Evolutionary conservation across 1,140 invertebrate species (phyloP), one percentile per base, ranked within the genome.

Genomic region (Parasteatoda tepidariorum): DNA sequence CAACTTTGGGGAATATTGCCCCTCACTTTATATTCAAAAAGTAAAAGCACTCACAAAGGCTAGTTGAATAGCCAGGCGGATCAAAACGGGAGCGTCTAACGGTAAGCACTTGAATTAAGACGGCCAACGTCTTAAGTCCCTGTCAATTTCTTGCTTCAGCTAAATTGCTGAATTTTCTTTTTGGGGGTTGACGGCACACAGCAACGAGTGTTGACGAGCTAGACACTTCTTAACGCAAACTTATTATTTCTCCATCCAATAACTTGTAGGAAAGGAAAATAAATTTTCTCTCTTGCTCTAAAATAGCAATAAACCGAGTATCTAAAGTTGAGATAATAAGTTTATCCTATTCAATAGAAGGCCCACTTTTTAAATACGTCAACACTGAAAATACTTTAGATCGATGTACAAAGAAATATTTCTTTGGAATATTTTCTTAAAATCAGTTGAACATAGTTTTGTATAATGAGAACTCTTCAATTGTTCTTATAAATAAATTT

Each of bases 11-110:
- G 68, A 83, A 83, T 83, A 83, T 83, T 83, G 61, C 81, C 31
- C 55, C 70, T 70, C 67, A 83, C 81, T 83, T 83, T 83, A 83
- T 83, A 83, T 83, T 83, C 81, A 83, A 83, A 83, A 83, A 83
- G 34, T 66, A 74, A 66, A 74, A 71, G 67, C 78, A 70, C 78
- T 82, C 67, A 70, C 78, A 82, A 79, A 79, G 38, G 76, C 22
- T n/a, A 64, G 76, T 31, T 79, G 75, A 79, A 81, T 81, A 82
- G 66, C 34, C 78, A 22, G 78, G 67, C 78, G 76, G 76, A 79
- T 79, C 76, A 79, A 59, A 28, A n/a, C 74, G 41, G 71, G 57
- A 78, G 75, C 75, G 26, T 67, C 78, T 61, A 70, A 82, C 78
- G 78, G 66, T 70, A 82, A 82, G 78, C 78, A 82, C 78, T 82